These are phyloP conservation scores for Epizoanthus ramosus DNA, from an alignment of 92 coral and sea anemone species.

Conservation along the genomic window DNA sequence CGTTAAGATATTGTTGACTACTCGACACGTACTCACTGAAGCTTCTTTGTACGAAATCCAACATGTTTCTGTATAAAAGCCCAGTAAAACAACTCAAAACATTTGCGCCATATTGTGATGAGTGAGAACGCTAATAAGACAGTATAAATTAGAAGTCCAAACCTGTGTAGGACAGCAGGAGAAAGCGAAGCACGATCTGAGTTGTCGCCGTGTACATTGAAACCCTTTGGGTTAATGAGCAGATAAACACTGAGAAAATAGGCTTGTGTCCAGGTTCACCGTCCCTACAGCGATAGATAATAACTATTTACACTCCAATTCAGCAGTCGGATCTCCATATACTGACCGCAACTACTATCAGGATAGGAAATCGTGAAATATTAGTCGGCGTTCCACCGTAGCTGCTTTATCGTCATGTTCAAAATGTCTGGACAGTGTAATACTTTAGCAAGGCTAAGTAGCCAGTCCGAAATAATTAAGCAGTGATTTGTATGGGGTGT, in stretches of 20 bases:
- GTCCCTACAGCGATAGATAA: not conserved
- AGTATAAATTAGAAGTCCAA: constrained; percentile 20
- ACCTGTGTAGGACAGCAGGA: constrained; percentile 55
- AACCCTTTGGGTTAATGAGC: constrained; percentile 17
- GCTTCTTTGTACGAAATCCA: not conserved
- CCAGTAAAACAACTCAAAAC: not conserved
- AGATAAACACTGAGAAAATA: not conserved
- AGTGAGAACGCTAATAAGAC: not conserved
- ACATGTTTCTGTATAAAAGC: not conserved
- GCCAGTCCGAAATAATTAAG: constrained; percentile 17
- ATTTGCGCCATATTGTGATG: not conserved
- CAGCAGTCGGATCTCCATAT: not conserved
- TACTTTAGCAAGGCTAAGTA: constrained; percentile 37
- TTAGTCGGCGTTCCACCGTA: constrained; percentile 10
- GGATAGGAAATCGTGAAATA: constrained; percentile 3
- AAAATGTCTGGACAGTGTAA: constrained; percentile 7
- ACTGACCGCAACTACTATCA: not conserved
- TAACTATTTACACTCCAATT: not conserved
- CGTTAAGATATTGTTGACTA: not conserved
- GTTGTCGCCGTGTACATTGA: constrained; percentile 25
- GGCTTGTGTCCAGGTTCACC: constrained; percentile 1
- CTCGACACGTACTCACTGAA: constrained; percentile 13
- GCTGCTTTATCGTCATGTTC: not conserved
- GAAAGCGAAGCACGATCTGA: constrained; percentile 27
- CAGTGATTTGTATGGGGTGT: constrained; percentile 21